A percentile compares a stretch with the other conserved stretches of the same genome.
phyloP scores from a whole-genome alignment of 2,797 vertebrate genomes.

The Rhinophrynus dorsalis region DNA sequence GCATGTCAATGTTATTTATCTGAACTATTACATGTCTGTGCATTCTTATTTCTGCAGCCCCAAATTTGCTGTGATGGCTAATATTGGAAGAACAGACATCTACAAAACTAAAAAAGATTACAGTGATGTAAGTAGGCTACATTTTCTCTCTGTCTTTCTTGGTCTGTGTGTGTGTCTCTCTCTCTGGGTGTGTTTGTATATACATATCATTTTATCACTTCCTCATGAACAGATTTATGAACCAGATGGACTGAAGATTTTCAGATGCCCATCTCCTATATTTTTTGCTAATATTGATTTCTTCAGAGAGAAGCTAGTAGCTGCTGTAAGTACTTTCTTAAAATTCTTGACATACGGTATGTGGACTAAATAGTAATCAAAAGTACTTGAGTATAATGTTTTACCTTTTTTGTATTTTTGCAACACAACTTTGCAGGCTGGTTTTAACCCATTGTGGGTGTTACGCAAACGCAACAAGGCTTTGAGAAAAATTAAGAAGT shows the following conservation, averaged over 20 bases:
- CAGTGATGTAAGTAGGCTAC: slow-evolving; percentile 70
- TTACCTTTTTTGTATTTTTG: neutral
- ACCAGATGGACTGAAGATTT: slow-evolving; percentile 88
- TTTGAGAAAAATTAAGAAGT: slow-evolving; percentile 80
- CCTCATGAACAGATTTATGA: slow-evolving; percentile 76
- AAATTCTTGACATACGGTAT: too few species aligned
- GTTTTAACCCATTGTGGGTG: slow-evolving; percentile 84
- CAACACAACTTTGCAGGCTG: slow-evolving; percentile 71
- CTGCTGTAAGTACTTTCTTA: slow-evolving; percentile 75
- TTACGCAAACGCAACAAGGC: slow-evolving; percentile 92
- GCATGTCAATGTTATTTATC: too few species aligned
- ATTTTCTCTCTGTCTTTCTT: neutral
- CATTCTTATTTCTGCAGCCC: slow-evolving; percentile 68
- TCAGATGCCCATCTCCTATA: slow-evolving; percentile 87
- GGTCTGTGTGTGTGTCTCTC: too few species aligned
- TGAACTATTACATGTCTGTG: too few species aligned
- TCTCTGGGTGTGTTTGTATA: neutral
- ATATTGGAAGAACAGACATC: slow-evolving; percentile 86
- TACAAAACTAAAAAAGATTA: slow-evolving; percentile 94
- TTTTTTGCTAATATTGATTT: slow-evolving; percentile 93
- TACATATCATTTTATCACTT: slow-evolving; percentile 29
- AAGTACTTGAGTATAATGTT: neutral
- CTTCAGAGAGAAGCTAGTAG: slow-evolving; percentile 82
- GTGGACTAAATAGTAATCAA: too few species aligned
- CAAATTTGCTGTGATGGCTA: slow-evolving; percentile 84